Base-by-base conservation (phyloP, 2,113 vertebrate genomes). In the Psilopsiagon aymara region DNA sequence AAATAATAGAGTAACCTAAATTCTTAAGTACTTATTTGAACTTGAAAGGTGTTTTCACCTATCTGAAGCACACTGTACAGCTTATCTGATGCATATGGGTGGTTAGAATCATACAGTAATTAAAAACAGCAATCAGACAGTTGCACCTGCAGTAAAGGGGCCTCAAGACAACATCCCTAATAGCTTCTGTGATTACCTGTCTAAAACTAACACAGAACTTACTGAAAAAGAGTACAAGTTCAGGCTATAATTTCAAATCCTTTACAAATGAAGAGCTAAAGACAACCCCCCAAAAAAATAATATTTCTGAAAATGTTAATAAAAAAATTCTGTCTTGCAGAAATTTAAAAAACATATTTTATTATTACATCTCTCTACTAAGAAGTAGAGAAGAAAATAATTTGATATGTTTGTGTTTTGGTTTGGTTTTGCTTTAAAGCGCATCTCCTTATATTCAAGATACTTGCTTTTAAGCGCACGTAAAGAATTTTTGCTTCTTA, bases 91-190 rank as follows among this genome's bases (percentile, higher is more conserved):
- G 77, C 78, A 92, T 76, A 94, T 68, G 28, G 79, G 71, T 83
- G 64, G 92, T 59, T 97, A 85, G 77, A 88, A 97, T 95, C 52
- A 85, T 35, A 62, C 70, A 53, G 85, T 94, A 98, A 97, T 98
- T 97, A 97, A 96, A 93, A 95, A 88, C 79, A 97, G 97, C 96
- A 97, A 98, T 98, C 98, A 98, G 94, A 89, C 82, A 66, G 92
- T 88, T 94, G 95, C 97, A 98, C 96, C 96, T 97, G 96, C 89
- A 91, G 75, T 70, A 92, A 55, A 82, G 88, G 80, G 96, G 96
- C 96, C 97, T 94, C 85, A 95, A 97, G 97, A 98, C 97, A 98
- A 98, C 95, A 85, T 88, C 41, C 83, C 71, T 97, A 98, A 98
- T 97, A 98, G 96, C 95, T 97, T 97, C 92, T 85, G 41, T 96